Base-by-base conservation (phyloP, 2,113 vertebrate species). In the Lepus europaeus region DNA sequence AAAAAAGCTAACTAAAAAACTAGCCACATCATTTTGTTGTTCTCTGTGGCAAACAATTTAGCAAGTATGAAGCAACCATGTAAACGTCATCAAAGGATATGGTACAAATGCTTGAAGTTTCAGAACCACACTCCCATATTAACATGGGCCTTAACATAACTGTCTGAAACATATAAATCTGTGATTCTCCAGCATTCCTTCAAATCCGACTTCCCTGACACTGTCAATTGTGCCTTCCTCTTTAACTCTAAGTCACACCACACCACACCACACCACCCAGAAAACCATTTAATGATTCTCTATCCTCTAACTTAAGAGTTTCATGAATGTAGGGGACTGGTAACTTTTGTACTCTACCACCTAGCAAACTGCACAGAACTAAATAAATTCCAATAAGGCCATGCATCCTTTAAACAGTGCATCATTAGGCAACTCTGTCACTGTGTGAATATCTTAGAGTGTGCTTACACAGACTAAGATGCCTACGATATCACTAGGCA, bases 101-200 rank as follows among this genome's bases (percentile, higher is more conserved):
- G 82, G 61, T 88, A 17, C 23, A 93, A 74, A 93, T 56, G 29
- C 61, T 72, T 3, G 3, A 77, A 85, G 45, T 87, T 73, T 90
- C 63, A 81, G 25, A 93, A 90, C n/a, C 79, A 94, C 63, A 89
- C 33, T 90, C 36, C 94, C 59, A 82, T 49, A 87, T 39, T 59
- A 88, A 76, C n/a, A 82, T 27, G 14, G 33, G 5, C 68, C 76
- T 45, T 29, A 76, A 5, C 56, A 80, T 61, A 89, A 84, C 16
- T 61, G 76, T 45, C 51, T 76, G 69, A 95, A 88, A 84, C 85
- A 84, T 51, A 73, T 31, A 82, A 95, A 79, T 56, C 56, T 59
- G 33, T 36, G 51, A 83, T 27, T 72, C 51, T 87, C 11, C 51
- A 39, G 81, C 0, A 61, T 1, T 45, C 45, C 29, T 89, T 89